Evolutionary conservation across 2,113 vertebrate species (phyloP).

Genomic region (Pelvicachromis taeniatus): DNA sequence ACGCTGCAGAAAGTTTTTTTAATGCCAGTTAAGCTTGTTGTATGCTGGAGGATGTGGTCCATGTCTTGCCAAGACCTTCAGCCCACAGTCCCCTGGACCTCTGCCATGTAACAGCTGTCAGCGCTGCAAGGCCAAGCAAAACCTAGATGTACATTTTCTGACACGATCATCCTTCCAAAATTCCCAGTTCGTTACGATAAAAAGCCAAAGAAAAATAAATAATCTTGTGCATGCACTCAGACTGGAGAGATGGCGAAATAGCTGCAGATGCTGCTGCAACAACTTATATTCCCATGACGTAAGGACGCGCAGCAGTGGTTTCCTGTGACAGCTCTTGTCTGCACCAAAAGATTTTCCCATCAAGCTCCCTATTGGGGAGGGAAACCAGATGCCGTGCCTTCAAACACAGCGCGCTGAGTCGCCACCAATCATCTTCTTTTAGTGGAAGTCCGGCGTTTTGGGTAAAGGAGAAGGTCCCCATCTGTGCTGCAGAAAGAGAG

Average conservation of each 20-base stretch:
- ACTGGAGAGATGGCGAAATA: not conserved
- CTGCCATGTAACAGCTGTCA: conserved; percentile 29
- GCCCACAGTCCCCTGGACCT: conserved; percentile 10
- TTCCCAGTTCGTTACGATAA: not conserved
- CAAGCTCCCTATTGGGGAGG: not conserved
- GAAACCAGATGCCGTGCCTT: not conserved
- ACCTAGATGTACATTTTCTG: not conserved
- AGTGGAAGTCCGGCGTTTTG: not conserved
- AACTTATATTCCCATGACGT: not conserved
- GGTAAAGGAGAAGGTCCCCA: not conserved
- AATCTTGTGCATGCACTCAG: not conserved
- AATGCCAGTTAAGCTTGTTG: not conserved
- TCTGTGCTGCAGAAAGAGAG: conserved; percentile 6
- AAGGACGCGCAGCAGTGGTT: not conserved
- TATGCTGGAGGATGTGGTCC: not conserved
- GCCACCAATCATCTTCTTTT: not conserved
- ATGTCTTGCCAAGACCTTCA: conserved; percentile 11
- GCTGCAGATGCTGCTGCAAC: not conserved
- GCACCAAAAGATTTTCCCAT: conserved; percentile 10
- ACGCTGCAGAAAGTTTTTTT: not conserved
- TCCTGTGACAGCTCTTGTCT: conserved; percentile 4
- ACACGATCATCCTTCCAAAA: not conserved
- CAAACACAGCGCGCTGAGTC: not conserved
- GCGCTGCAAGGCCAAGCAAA: not conserved
- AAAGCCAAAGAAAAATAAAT: not conserved